phyloP scores from a whole-genome alignment of 2,113 vertebrate genomes.

The Thamnophis sirtalis region DNA sequence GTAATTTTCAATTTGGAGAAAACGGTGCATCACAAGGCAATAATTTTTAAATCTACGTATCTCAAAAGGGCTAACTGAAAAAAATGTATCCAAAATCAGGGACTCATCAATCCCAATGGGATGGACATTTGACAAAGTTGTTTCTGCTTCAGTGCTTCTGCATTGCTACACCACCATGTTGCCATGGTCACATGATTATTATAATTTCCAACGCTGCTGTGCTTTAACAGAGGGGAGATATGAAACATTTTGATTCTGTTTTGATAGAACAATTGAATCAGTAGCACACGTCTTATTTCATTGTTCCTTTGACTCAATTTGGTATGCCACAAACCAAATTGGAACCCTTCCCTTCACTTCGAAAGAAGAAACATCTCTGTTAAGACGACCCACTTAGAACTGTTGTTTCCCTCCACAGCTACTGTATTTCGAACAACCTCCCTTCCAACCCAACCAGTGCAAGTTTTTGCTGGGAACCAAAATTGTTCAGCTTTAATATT shows the following conservation, averaged over 20 bases:
- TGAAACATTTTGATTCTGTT: neutral
- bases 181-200: neutral
- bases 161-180: neutral
- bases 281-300: neutral
- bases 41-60: neutral
- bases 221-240: neutral
- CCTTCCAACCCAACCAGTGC: neutral
- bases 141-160: neutral
- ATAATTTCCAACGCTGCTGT: neutral
- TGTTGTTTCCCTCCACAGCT: slow-evolving; percentile 34
- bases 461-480: neutral
- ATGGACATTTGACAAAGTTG: neutral
- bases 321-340: neutral
- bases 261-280: neutral
- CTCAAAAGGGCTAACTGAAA: neutral
- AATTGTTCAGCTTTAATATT: slow-evolving; percentile 24
- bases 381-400: neutral
- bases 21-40: neutral
- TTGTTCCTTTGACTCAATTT: neutral
- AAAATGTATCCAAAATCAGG: neutral
- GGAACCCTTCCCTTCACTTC: neutral
- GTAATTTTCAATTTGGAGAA: neutral
- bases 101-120: neutral
- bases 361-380: neutral
- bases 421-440: neutral